phyloP scores from a whole-genome alignment of 2,888 invertebrate species.

The Caenorhabditis panamensis region DNA sequence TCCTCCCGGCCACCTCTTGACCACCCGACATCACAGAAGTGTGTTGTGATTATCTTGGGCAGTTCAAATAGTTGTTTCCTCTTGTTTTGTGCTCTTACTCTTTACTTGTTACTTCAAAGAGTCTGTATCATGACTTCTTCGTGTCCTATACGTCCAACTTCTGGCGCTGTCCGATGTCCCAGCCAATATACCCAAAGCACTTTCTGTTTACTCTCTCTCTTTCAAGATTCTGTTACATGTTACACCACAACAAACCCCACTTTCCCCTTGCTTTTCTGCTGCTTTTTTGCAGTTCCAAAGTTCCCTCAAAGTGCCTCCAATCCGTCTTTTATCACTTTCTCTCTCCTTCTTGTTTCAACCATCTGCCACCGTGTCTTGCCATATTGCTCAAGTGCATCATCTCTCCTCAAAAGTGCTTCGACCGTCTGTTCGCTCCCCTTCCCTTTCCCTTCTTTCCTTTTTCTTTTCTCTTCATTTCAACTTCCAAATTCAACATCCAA shows the following conservation, averaged over 20 bases:
- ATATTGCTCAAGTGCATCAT: constrained; percentile 44
- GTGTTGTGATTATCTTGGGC: not conserved
- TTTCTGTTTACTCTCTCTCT: too few species aligned
- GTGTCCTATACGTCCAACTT: too few species aligned
- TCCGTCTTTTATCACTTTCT: not conserved
- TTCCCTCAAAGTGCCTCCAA: too few species aligned
- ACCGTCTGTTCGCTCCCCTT: constrained; percentile 36
- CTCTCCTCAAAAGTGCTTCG: constrained; percentile 28
- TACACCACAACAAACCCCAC: too few species aligned
- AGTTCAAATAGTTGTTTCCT: constrained; percentile 4
- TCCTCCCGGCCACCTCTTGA: constrained; percentile 3
- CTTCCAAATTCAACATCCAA: constrained; percentile 2
- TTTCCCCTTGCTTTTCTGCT: too few species aligned
- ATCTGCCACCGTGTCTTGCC: constrained; percentile 25
- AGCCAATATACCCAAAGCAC: too few species aligned
- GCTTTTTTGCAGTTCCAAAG: too few species aligned
- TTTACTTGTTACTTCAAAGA: not conserved
- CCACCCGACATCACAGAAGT: not conserved
- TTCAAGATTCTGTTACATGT: too few species aligned
- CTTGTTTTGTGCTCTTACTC: not conserved
- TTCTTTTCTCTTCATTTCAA: constrained; percentile 26
- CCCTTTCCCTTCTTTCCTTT: constrained; percentile 16
- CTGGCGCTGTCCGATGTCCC: too few species aligned
- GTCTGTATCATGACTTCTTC: too few species aligned
- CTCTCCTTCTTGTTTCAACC: not conserved